Evolutionary conservation across 2,888 invertebrate species (phyloP), one percentile per base, ranked within the genome.

Genomic region (Nezara viridula): DNA sequence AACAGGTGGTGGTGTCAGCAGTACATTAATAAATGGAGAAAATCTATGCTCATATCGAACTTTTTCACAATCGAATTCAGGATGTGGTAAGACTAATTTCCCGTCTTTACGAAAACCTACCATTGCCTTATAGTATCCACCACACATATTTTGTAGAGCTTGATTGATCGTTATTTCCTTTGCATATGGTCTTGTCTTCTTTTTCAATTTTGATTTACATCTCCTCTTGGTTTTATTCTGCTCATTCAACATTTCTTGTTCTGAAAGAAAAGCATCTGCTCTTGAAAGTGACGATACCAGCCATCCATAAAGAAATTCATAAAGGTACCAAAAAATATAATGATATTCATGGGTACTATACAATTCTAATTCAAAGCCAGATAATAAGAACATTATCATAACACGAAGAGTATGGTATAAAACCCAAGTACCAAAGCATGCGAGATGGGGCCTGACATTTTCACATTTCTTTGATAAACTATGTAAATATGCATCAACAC

Each of bases 311-410:
- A 99, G 94, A 93, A 98, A 97, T 94, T 99, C 98, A 93, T 98
- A 98, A 47, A 99, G 94, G 93, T 98, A 98, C 98, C 98, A 98
- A 93, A 96, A 99, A 91, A 99, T 97, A 92, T 98, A 98, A 92
- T 98, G 96, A 93, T 97, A 99, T 93, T 99, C 99, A 92, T 99
- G 98, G 44, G 97, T 96, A 90, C 98, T 98, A 93, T 99, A 99
- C 52, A 99, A 94, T 93, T 99, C 98, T 89, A 99, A 94, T 92
- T 99, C 98, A 92, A 99, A 97, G 0, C 99, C 99, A 40, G 98
- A 96, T 91, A 99, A 94, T 60, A 98, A 94, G 93, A 98, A 99
- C 92, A 98, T 96, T 92, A 98, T 96, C 98, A 99, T 98, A 52
- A 98, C 96, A 85, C 96, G 94, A 86, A 98, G 94, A 85, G 98